Evolutionary conservation across 2,888 invertebrate genomes (phyloP).

Genomic region (Drosophila mayaguana): DNA sequence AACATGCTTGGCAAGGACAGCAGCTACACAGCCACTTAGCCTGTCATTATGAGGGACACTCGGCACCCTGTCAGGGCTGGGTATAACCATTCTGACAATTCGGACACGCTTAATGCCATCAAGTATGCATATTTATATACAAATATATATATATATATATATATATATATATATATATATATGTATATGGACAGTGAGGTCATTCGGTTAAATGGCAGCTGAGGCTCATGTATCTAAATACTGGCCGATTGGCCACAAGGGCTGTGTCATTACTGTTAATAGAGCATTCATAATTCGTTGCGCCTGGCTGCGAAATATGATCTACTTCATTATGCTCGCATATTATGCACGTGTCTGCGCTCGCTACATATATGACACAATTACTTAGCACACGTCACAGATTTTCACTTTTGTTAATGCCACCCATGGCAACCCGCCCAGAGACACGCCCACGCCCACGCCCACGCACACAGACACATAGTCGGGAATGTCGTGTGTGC

Average conservation of each 20-base stretch:
- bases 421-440: constrained; percentile 33
- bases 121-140: constrained; percentile 18
- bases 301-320: not conserved
- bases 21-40: constrained; percentile 33
- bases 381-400: constrained; percentile 75
- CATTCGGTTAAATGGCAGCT: not conserved
- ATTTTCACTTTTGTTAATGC: constrained; percentile 74
- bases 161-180: not conserved
- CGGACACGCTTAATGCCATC: constrained; percentile 9
- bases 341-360: constrained; percentile 55
- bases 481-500: constrained; percentile 25
- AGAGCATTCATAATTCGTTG: constrained; percentile 31
- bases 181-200: not conserved
- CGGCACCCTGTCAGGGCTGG: constrained; percentile 4
- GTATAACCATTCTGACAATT: constrained; percentile 27
- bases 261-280: not conserved
- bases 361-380: constrained; percentile 66
- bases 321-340: constrained; percentile 47
- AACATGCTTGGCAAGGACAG: constrained; percentile 9
- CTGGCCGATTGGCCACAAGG: not conserved
- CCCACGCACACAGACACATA: not conserved
- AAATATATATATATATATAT: not conserved
- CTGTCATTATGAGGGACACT: constrained; percentile 31
- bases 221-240: constrained; percentile 2
- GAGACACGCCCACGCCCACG: too few relatives aligned